Conservation (phyloP, 2,797 vertebrate species). For the Gila robusta region DNA sequence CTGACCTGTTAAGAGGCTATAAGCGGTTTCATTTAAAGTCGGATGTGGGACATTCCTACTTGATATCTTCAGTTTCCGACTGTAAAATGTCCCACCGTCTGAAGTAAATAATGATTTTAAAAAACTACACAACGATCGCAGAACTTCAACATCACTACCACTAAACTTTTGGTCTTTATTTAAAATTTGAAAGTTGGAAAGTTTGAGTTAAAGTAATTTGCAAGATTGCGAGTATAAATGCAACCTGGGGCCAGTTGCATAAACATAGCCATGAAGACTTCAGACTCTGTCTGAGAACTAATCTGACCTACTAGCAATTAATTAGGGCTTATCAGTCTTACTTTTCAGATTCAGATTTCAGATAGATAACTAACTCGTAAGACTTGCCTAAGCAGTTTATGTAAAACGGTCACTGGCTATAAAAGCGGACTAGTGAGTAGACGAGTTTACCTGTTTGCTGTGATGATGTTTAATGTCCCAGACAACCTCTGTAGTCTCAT, state of each 20-base stretch:
- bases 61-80: constrained; percentile 14
- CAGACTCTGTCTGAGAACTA: too few relatives aligned
- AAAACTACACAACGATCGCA: too few relatives aligned
- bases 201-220: background rate
- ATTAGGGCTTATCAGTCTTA: too few relatives aligned
- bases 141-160: background rate
- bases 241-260: background rate
- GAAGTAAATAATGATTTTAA: background rate
- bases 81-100: background rate
- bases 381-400: too few relatives aligned
- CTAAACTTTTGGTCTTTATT: background rate
- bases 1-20: constrained; percentile 17
- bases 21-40: constrained; percentile 13
- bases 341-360: too few relatives aligned
- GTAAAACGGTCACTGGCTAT: background rate
- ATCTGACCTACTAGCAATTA: too few relatives aligned
- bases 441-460: background rate
- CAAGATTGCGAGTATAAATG: too few relatives aligned
- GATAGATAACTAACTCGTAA: background rate
- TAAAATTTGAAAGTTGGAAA: background rate
- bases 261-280: background rate
- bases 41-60: constrained; percentile 5
- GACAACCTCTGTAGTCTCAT: background rate
- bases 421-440: too few relatives aligned
- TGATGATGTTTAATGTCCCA: background rate